phyloP scores from a whole-genome alignment of 2,888 invertebrate species.

The Hetaerina titia region DNA sequence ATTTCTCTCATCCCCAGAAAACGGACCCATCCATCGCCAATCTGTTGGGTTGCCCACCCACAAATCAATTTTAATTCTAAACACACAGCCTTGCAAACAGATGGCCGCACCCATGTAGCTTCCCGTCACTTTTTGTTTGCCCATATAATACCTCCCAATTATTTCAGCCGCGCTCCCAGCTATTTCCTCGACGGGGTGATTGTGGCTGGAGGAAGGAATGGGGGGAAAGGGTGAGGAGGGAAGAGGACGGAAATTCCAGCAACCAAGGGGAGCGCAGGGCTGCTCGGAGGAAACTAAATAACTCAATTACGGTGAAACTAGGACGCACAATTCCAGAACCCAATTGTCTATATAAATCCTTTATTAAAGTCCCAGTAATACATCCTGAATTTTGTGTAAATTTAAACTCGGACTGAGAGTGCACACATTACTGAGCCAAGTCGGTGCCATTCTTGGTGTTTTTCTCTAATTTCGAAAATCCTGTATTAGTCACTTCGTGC shows the following conservation, averaged over 20 bases:
- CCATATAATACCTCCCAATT: slow-evolving; percentile 26
- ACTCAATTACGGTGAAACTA: slow-evolving; percentile 4
- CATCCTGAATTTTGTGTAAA: neutral
- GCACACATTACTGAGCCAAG: neutral
- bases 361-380: neutral
- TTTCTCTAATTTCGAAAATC: too few relatives aligned
- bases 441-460: too few relatives aligned
- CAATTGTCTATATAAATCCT: neutral
- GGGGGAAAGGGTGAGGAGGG: neutral
- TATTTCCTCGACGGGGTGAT: neutral
- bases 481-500: too few relatives aligned
- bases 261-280: neutral
- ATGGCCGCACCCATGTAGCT: neutral
- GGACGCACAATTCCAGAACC: neutral
- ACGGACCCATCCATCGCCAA: neutral
- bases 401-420: neutral
- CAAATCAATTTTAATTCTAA: slow-evolving; percentile 40
- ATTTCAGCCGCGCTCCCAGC: slow-evolving; percentile 3
- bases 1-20: slow-evolving; percentile 13
- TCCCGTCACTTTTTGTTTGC: slow-evolving; percentile 11
- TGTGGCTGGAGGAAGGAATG: neutral
- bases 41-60: neutral
- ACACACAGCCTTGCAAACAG: neutral
- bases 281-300: neutral
- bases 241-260: neutral